Base-by-base conservation (phyloP, 2,797 vertebrate species). In the Labroides dimidiatus region DNA sequence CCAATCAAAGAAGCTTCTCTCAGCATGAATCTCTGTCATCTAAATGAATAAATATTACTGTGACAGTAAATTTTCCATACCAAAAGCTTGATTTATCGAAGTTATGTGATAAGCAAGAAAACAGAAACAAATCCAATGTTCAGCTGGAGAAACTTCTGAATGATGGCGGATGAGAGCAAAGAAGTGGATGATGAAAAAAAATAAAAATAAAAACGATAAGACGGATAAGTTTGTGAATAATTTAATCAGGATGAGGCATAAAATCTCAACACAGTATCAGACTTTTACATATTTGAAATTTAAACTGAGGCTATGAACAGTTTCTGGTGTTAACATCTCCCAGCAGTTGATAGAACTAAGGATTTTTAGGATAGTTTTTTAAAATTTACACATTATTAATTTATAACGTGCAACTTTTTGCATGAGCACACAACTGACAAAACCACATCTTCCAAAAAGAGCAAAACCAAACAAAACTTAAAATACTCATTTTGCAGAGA, bases 231-330 rank as follows among this genome's bases (percentile, higher is more conserved):
- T 68, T 48, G 49, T 39, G 36, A 60, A 72, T 47, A 67, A 69
- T 75, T 67, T 69, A 84, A 63, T 77, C 10, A 45, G 11, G 50
- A 8, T 17, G 39, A 0, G 47, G 1, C 14, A 55, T 30, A 6
- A 20, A 3, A 20, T 51, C n/a, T 21, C 44, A 51, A 15, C 19
- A 10, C 17, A 51, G 19, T 10, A 24, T 19, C 10, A 41, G 2
- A 58, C 17, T 33, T 12, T 52, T 5, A 56, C 15, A 17, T 1
- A 4, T 24, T 15, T 27, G 2, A 50, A 20, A 24, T 41, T 49
- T 4, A 33, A 42, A 58, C 2, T 50, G 7, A 33, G 30, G 30
- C 8, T 33, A 5, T 33, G 30, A 5, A 7, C 8, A 33, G 30
- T 33, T 1, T 4, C 5, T 33, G 30, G 5, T 33, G 8, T 33